Base-by-base conservation (phyloP, 2,113 vertebrate genomes). In the Pyrgilauda ruficollis region DNA sequence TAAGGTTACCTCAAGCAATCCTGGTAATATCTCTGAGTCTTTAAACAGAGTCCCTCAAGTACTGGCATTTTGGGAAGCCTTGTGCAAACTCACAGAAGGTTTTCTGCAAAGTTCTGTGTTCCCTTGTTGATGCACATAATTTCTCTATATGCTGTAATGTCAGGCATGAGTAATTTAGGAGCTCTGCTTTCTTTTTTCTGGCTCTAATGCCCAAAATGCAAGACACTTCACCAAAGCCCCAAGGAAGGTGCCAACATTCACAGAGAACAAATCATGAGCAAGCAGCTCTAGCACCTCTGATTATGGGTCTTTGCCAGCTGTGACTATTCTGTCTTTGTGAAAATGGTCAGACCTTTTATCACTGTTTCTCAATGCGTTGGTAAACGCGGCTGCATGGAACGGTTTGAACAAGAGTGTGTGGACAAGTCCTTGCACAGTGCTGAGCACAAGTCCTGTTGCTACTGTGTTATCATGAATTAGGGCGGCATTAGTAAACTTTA, bases 71-170 rank as follows among this genome's bases (percentile, higher is more conserved):
- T 72, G 22, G 67, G 52, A 94, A 87, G 28, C 39, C 31, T 53
- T 18, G 31, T 63, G 33, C 21, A 86, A 83, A 68, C 62, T 52
- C 43, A 28, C 3, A 5, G 22, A 67, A 72, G 50, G 6, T 82
- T 78, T 24, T 24, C 43, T 35, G 47, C 33, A 73, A 35, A 17
- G 35, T 73, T 52, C 26, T 1, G 0, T 15, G 15, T 39, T 73
- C 35, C 39, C 22, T 70, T 55, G 17, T 55, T 0, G 0, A 50
- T 31, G 13, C 6, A 37, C 4, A 11, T 13, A 23, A 72, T 41
- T 55, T 15, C 26, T 68, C 30, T 59, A 7, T 11, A 17, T 4
- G 8, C 41, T n/a, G 3, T 22, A 50, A 30, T 9, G 10, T 5
- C 53, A 15, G 13, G 10, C 20, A 5, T 12, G 47, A 81, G 64